Evolutionary conservation across 2,113 vertebrate species (phyloP).

Genomic region (Taxidea taxus): DNA sequence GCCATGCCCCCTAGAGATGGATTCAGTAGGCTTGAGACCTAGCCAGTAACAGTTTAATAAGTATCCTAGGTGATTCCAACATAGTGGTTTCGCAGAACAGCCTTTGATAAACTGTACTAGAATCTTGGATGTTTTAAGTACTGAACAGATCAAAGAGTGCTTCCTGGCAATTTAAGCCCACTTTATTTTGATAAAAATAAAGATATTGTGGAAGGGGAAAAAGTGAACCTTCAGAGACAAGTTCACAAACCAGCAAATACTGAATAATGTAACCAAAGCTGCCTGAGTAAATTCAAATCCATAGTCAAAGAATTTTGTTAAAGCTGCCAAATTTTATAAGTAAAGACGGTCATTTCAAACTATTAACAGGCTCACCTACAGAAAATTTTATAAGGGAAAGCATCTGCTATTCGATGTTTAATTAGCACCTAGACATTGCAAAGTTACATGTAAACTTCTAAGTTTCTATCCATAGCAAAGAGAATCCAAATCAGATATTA

Average conservation of each 20-base stretch:
- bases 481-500: neutral
- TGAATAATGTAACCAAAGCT: neutral
- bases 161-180: neutral
- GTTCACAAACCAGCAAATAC: neutral
- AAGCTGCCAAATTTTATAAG: neutral
- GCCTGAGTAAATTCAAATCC: neutral
- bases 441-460: neutral
- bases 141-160: neutral
- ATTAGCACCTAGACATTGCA: neutral
- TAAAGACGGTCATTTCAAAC: neutral
- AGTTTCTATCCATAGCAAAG: neutral
- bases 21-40: neutral
- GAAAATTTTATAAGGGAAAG: neutral
- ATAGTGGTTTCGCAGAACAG: neutral
- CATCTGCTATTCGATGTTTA: neutral
- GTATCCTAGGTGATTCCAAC: neutral
- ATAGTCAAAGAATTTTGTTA: neutral
- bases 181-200: conserved; percentile 40
- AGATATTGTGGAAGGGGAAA: neutral
- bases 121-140: neutral
- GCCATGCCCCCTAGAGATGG: neutral
- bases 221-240: neutral
- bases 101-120: neutral
- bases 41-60: neutral
- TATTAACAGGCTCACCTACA: neutral